Evolutionary conservation across 2,797 vertebrate species (phyloP).

Genomic region (Mionectes olivaceus): DNA sequence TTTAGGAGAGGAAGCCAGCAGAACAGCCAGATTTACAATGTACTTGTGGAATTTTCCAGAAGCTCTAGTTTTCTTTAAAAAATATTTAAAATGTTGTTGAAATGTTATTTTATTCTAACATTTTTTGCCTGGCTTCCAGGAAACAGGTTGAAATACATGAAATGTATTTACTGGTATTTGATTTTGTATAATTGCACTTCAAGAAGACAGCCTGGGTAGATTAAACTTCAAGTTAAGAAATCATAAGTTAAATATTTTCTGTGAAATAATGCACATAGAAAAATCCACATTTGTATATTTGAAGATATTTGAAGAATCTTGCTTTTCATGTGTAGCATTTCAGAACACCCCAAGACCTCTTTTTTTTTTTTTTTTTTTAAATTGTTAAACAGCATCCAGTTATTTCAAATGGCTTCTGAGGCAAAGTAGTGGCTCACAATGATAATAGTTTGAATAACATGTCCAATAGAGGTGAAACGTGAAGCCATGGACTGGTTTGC

Average conservation of each 20-base stretch:
- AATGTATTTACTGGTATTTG: background rate
- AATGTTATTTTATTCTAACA: background rate
- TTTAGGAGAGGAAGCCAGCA: constrained; percentile 28
- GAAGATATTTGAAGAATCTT: background rate
- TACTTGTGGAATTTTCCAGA: constrained; percentile 24
- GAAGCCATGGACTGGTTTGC: background rate
- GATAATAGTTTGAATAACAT: background rate
- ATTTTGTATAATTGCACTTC: background rate
- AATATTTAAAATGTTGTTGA: background rate
- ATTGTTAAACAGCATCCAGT: background rate
- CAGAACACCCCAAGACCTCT: background rate
- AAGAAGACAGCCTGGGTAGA: background rate
- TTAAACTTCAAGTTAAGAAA: background rate
- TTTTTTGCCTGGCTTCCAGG: background rate
- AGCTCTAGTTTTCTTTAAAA: background rate
- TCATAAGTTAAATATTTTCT: background rate
- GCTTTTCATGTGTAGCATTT: background rate
- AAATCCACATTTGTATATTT: background rate
- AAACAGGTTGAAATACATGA: background rate
- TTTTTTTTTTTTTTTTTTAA: background rate
- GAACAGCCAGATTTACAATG: background rate
- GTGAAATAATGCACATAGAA: background rate
- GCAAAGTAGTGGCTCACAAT: background rate
- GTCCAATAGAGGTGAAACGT: background rate
- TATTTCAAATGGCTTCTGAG: background rate